These are phyloP conservation scores for Hipparchia semele DNA, from an alignment of 2,888 invertebrate genomes.

Conservation along the genomic window DNA sequence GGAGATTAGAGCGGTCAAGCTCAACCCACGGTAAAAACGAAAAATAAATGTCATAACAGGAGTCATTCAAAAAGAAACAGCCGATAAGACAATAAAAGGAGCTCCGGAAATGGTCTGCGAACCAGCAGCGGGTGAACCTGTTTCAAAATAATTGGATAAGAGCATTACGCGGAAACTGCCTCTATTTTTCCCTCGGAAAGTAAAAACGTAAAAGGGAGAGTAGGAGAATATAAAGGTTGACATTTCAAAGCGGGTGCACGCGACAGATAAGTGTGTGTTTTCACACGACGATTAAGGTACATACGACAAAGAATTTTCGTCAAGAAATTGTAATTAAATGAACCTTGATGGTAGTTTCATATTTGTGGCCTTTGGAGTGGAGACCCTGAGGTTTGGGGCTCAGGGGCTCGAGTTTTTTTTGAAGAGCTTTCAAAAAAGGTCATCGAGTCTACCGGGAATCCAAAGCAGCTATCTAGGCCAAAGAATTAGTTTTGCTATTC, in stretches of 20 bases:
- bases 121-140: slow-evolving; percentile 26
- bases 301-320: too few relatives aligned
- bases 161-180: slow-evolving; percentile 27
- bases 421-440: too few relatives aligned
- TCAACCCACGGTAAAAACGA: background rate
- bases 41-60: background rate
- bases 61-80: slow-evolving; percentile 15
- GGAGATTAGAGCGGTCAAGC: background rate
- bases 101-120: slow-evolving; percentile 6
- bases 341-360: too few relatives aligned
- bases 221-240: slow-evolving; percentile 30
- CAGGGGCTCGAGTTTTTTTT: too few relatives aligned
- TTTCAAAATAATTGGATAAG: slow-evolving; percentile 39
- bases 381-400: too few relatives aligned
- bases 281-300: slow-evolving; percentile 10
- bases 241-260: slow-evolving; percentile 24
- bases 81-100: slow-evolving; percentile 25
- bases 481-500: too few relatives aligned
- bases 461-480: too few relatives aligned
- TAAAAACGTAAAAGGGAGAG: slow-evolving; percentile 31
- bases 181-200: slow-evolving; percentile 25
- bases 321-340: too few relatives aligned
- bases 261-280: slow-evolving; percentile 25
- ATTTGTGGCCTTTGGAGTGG: too few relatives aligned
- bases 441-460: too few relatives aligned